phyloP scores from a whole-genome alignment of 2,797 vertebrate genomes.

The Sebastiscus albofasciatus region DNA sequence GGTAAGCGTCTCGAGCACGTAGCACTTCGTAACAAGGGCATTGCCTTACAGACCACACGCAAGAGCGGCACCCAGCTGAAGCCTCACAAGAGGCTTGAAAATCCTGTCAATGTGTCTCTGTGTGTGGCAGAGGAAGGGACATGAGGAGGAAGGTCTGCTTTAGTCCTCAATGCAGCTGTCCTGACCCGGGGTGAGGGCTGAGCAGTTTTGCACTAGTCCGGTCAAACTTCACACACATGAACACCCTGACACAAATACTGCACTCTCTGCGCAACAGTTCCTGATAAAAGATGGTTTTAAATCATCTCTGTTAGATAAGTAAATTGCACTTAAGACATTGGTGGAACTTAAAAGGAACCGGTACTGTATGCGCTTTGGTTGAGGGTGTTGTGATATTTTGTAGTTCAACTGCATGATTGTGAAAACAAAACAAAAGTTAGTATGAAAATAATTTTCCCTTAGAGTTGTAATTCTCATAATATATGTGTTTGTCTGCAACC shows the following conservation, averaged over 20 bases:
- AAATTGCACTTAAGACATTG: background rate
- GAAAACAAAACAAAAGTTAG: background rate
- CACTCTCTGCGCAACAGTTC: background rate
- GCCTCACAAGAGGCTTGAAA: slow-evolving; percentile 34
- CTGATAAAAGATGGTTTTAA: background rate
- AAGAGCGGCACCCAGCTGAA: slow-evolving; percentile 62
- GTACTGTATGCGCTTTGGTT: background rate
- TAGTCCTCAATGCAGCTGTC: slow-evolving; percentile 57
- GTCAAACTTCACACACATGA: slow-evolving; percentile 22
- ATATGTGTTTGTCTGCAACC: background rate
- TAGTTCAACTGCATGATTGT: background rate
- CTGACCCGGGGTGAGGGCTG: background rate
- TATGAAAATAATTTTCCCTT: background rate
- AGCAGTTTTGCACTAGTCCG: background rate
- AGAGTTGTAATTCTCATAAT: background rate
- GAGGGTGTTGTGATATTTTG: background rate
- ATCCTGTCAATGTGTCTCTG: slow-evolving; percentile 48
- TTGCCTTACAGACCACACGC: slow-evolving; percentile 82
- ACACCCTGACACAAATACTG: background rate
- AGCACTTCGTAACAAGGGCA: slow-evolving; percentile 72
- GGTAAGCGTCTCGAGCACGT: slow-evolving; percentile 66
- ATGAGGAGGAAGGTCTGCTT: slow-evolving; percentile 27
- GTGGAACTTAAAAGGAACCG: background rate
- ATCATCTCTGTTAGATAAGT: background rate
- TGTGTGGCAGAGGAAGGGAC: slow-evolving; percentile 40